Evolutionary conservation across 2,113 vertebrate species (phyloP).

Genomic region (Chloropsis hardwickii): DNA sequence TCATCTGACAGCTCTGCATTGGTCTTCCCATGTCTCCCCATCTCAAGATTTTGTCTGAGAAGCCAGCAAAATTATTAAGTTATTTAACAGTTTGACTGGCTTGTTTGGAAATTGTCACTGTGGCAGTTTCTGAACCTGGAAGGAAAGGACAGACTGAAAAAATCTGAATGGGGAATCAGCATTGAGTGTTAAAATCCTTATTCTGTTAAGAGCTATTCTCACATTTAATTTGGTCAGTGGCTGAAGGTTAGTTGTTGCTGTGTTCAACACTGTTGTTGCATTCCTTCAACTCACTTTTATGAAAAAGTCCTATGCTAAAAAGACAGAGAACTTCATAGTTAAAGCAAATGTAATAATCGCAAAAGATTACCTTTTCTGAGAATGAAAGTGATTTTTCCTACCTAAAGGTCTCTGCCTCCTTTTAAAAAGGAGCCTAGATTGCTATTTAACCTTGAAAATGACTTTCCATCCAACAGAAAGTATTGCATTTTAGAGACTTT

Average conservation of each 20-base stretch:
- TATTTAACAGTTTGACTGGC: neutral
- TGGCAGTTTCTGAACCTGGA: neutral
- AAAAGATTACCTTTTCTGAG: neutral
- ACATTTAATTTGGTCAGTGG: neutral
- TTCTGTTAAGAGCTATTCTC: neutral
- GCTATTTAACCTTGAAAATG: neutral
- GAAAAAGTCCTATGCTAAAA: neutral
- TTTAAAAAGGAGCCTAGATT: neutral
- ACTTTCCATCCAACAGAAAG: neutral
- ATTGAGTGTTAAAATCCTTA: neutral
- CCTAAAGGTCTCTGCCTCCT: neutral
- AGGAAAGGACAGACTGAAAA: neutral
- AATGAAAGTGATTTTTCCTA: neutral
- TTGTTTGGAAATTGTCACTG: neutral
- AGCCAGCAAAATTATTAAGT: neutral
- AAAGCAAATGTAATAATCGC: neutral
- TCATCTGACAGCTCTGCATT: neutral
- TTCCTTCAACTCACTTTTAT: neutral
- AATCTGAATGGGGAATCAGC: neutral
- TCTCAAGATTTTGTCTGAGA: neutral
- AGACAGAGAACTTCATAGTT: neutral
- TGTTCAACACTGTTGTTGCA: neutral
- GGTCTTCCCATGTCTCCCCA: neutral
- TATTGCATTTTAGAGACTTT: neutral
- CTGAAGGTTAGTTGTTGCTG: neutral